Percentiles rank a stretch among this genome's conserved stretches.
Evolutionary conservation across 2,888 invertebrate genomes (phyloP).

Genomic region (Cephus runcator): DNA sequence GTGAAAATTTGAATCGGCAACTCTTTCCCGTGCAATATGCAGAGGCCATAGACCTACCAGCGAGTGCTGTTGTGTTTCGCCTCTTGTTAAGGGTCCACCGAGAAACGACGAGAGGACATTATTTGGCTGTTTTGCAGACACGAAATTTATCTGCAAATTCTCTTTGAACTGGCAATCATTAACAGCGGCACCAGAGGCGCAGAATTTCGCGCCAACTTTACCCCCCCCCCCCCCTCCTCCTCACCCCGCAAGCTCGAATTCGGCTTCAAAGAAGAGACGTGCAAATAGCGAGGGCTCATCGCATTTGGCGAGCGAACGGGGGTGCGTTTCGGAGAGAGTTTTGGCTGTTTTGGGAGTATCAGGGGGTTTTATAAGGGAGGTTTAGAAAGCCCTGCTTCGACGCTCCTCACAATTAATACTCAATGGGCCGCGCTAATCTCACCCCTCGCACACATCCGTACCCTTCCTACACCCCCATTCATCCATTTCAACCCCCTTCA

Average conservation of each 20-base stretch:
- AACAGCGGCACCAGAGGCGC: conserved; percentile 38
- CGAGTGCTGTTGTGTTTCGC: neutral
- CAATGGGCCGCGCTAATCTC: conserved; percentile 39
- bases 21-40: too few relatives aligned
- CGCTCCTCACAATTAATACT: conserved; percentile 37
- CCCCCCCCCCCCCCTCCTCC: conserved; percentile 10
- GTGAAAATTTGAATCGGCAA: too few relatives aligned
- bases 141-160: conserved; percentile 47
- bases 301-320: conserved; percentile 14
- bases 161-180: conserved; percentile 53
- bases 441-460: conserved; percentile 10
- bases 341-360: conserved; percentile 1
- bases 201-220: conserved; percentile 36
- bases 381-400: neutral
- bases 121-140: conserved; percentile 1
- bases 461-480: conserved; percentile 3
- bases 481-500: neutral
- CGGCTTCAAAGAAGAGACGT: conserved; percentile 36
- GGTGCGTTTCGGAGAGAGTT: neutral
- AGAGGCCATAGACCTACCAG: too few relatives aligned
- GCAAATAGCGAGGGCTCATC: conserved; percentile 29
- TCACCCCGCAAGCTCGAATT: conserved; percentile 20
- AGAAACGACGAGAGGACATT: neutral
- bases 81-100: neutral
- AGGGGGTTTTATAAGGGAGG: neutral